Percentiles rank a stretch among this genome's conserved stretches.
These are phyloP conservation scores for Calephelis perditalis DNA, from an alignment of 2,888 invertebrate genomes.

Conservation along the genomic window DNA sequence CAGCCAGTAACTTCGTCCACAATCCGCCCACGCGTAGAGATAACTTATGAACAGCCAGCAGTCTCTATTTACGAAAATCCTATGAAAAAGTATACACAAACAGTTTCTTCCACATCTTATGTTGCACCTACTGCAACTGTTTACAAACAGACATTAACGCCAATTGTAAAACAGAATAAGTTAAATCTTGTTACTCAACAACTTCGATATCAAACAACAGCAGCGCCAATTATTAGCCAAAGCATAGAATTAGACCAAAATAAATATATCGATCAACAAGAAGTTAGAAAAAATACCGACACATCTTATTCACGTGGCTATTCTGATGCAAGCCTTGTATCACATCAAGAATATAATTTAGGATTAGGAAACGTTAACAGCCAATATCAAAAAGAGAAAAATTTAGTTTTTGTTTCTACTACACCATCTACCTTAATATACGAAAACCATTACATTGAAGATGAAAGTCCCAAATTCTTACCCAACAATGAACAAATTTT, in stretches of 20 bases:
- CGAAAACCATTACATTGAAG: slow-evolving; percentile 59
- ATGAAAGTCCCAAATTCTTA: slow-evolving; percentile 45
- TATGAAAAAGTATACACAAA: slow-evolving; percentile 51
- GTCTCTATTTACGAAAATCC: slow-evolving; percentile 62
- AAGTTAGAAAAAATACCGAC: slow-evolving; percentile 57
- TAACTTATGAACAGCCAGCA: slow-evolving; percentile 54
- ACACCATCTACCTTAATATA: slow-evolving; percentile 58
- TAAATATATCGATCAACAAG: slow-evolving; percentile 43
- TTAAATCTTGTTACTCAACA: slow-evolving; percentile 48
- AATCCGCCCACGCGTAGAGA: slow-evolving; percentile 43
- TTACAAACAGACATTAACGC: slow-evolving; percentile 52
- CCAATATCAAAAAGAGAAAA: slow-evolving; percentile 44
- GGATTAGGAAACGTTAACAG: slow-evolving; percentile 38
- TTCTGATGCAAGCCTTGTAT: slow-evolving; percentile 61
- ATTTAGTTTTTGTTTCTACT: slow-evolving; percentile 52
- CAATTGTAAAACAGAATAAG: slow-evolving; percentile 49
- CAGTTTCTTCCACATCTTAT: slow-evolving; percentile 51
- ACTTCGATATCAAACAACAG: slow-evolving; percentile 40
- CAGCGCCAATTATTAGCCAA: slow-evolving; percentile 36
- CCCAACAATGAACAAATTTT: slow-evolving; percentile 47
- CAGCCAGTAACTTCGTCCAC: slow-evolving; percentile 55
- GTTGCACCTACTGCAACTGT: slow-evolving; percentile 50
- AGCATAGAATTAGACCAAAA: slow-evolving; percentile 7
- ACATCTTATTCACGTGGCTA: slow-evolving; percentile 44
- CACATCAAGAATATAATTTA: slow-evolving; percentile 60